Evolutionary conservation across 2,113 vertebrate species (phyloP), one percentile per base, ranked within the genome.

Genomic region (Oxyura jamaicensis): DNA sequence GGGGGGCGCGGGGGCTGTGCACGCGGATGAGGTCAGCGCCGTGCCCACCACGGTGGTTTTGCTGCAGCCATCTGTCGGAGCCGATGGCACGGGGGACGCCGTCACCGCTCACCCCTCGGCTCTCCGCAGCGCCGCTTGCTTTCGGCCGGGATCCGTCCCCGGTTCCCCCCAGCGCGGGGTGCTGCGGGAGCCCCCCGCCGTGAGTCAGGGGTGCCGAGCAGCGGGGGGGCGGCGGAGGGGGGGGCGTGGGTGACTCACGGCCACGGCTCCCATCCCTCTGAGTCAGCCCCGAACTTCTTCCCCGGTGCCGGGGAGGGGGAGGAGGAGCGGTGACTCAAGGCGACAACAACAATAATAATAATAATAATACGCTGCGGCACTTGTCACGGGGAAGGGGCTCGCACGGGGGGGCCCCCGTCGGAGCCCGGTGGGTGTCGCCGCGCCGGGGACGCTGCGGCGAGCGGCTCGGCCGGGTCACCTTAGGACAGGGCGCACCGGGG

Each of bases 331-430:
- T 91, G 94, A 90, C 78, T 93, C 93, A 84, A 88, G 71, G 93
- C 75, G 81, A 81, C 92, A 87, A 86, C 83, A 91, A 86, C 83
- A 91, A 83, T 76, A 82, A 85, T 86, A 89, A 92, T 89, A 85
- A 86, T 65, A 86, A 92, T 89, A 81, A 86, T 65, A 60, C 69
- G 76, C 76, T 91, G 93, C 89, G 80, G 83, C 71, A 82, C 86
- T 91, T 91, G 85, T 85, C 90, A 86, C 71, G 46, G 76, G 76
- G 44, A 62, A 48, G 75, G 80, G 56, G 93, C 60, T 80, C 69
- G 84, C 84, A 4, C n/a, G 39, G 80, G 84, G 66, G 86, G 82
- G 86, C 79, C 82, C 77, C 82, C 73, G 35, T 46, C 83, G 83
- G 78, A 79, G 33, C 44, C 31, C n/a, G 20, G 73, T 36, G 46